These are phyloP conservation scores for Silurus asotus DNA, from an alignment of 2,113 vertebrate species.

Conservation along the genomic window DNA sequence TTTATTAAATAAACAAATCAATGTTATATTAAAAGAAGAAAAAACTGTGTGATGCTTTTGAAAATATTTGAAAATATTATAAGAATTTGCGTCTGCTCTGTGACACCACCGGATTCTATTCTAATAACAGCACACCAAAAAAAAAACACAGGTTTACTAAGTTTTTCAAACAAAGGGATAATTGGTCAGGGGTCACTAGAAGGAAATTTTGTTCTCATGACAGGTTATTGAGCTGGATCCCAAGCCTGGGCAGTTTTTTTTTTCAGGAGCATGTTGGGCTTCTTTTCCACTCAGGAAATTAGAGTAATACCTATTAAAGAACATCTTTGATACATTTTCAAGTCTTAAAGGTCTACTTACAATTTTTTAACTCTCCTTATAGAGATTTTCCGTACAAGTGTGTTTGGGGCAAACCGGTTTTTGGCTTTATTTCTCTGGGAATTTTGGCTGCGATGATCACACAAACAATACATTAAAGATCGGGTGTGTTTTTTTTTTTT, in stretches of 20 bases:
- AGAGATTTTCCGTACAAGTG: background rate
- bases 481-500: background rate
- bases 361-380: background rate
- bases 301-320: background rate
- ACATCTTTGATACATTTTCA: background rate
- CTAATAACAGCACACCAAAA: background rate
- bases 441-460: no score
- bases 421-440: background rate
- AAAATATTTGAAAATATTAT: background rate
- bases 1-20: background rate
- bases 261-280: background rate
- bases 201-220: background rate
- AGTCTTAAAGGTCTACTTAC: background rate
- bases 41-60: background rate
- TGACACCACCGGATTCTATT: background rate
- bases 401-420: background rate
- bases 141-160: background rate
- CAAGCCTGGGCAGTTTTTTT: background rate
- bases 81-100: background rate
- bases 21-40: background rate
- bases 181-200: background rate
- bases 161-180: background rate
- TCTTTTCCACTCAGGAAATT: background rate
- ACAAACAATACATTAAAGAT: background rate
- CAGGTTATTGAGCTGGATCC: background rate